Percentiles rank a stretch among this genome's conserved stretches.
phyloP scores from a whole-genome alignment of 2,888 invertebrate genomes.

The Athrips mouffetella region DNA sequence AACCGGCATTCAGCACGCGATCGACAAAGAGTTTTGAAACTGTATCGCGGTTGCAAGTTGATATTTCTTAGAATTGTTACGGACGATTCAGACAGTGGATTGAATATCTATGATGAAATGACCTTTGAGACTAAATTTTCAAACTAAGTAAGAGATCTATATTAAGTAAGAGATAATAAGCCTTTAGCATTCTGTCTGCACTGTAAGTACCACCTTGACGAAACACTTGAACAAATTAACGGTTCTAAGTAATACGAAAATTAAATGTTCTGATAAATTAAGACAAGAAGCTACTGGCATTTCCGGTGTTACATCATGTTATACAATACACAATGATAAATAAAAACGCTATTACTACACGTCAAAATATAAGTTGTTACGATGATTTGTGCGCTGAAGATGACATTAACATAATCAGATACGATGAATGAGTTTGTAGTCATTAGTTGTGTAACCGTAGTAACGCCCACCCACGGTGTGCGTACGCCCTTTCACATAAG shows the following conservation, averaged over 20 bases:
- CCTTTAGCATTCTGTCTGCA: too few relatives aligned
- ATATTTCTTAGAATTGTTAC: constrained; percentile 9
- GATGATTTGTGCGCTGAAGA: constrained; percentile 5
- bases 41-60: constrained; percentile 23
- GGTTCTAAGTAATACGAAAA: background rate
- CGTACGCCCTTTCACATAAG: constrained; percentile 4
- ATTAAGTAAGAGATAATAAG: too few relatives aligned
- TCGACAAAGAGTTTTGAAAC: constrained; percentile 28
- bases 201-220: background rate
- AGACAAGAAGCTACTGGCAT: constrained; percentile 2
- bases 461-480: constrained; percentile 24
- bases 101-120: background rate
- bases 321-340: constrained; percentile 20
- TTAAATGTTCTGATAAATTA: background rate
- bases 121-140: background rate
- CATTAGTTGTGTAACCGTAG: constrained; percentile 19
- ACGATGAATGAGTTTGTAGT: constrained; percentile 21
- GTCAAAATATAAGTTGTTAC: constrained; percentile 5
- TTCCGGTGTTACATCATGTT: constrained; percentile 15
- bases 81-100: background rate
- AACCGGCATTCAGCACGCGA: constrained; percentile 38
- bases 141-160: too few relatives aligned
- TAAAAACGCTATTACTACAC: constrained; percentile 11
- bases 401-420: constrained; percentile 25
- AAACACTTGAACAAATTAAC: background rate